Evolutionary conservation across 2,113 vertebrate genomes (phyloP).

Genomic region (Perccottus glenii): DNA sequence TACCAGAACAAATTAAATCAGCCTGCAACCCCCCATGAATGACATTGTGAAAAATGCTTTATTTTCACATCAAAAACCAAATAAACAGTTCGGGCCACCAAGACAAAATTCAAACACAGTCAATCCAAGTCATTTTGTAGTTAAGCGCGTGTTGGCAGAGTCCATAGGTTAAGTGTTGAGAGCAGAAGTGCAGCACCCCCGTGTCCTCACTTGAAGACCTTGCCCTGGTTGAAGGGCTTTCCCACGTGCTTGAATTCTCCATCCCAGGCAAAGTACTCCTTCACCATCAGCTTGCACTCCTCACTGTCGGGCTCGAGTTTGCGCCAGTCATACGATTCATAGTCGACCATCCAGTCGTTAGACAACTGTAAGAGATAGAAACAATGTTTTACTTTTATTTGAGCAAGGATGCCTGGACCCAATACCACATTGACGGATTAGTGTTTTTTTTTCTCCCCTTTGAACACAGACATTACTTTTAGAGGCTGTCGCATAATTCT

Average conservation of each 20-base stretch:
- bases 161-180: slow-evolving; percentile 57
- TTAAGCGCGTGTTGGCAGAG: slow-evolving; percentile 64
- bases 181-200: slow-evolving; percentile 40
- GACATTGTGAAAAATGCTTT: slow-evolving; percentile 76
- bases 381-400: not conserved
- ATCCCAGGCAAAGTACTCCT: slow-evolving; percentile 92
- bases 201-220: slow-evolving; percentile 89
- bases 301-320: slow-evolving; percentile 87
- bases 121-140: slow-evolving; percentile 55
- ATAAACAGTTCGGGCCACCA: slow-evolving; percentile 48
- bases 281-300: slow-evolving; percentile 88
- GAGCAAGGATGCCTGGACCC: too few species aligned
- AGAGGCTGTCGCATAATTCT: too few species aligned
- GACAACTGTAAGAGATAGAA: slow-evolving; percentile 75
- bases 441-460: too few species aligned
- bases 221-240: slow-evolving; percentile 88
- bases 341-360: slow-evolving; percentile 91
- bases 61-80: slow-evolving; percentile 71
- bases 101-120: slow-evolving; percentile 62
- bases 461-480: too few species aligned
- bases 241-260: slow-evolving; percentile 90
- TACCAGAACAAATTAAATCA: not conserved
- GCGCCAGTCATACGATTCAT: slow-evolving; percentile 89
- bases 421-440: too few species aligned
- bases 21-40: slow-evolving; percentile 35